Evolutionary conservation across 2,113 vertebrate genomes (phyloP).

Genomic region (Nycticryphes semicollaris): DNA sequence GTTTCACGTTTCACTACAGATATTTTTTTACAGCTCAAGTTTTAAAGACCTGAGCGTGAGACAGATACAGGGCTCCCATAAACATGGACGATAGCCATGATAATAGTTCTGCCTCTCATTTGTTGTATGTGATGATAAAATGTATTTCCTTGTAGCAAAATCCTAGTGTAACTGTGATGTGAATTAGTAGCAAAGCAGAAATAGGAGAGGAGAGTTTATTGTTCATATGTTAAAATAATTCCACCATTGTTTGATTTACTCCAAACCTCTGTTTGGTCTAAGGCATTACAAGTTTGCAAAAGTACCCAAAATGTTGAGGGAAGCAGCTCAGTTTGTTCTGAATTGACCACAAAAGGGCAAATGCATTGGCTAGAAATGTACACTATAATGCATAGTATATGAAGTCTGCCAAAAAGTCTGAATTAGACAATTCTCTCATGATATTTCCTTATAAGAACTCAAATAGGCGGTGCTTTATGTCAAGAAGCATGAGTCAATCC

Average conservation of each 20-base stretch:
- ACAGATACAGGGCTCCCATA: neutral
- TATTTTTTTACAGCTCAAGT: neutral
- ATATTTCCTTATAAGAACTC: slow-evolving; percentile 29
- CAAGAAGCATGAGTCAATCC: slow-evolving; percentile 33
- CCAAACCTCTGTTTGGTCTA: neutral
- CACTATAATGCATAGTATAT: neutral
- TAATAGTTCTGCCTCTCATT: neutral
- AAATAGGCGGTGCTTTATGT: slow-evolving; percentile 25
- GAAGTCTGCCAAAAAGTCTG: neutral
- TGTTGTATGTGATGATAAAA: neutral
- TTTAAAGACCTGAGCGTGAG: neutral
- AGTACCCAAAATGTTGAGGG: neutral
- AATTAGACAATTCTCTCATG: neutral
- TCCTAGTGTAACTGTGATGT: neutral
- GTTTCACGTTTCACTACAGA: slow-evolving; percentile 23
- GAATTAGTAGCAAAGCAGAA: slow-evolving; percentile 23
- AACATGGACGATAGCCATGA: neutral
- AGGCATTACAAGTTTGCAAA: neutral
- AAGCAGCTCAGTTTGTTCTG: slow-evolving; percentile 4
- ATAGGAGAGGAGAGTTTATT: neutral
- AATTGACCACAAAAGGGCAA: slow-evolving; percentile 53
- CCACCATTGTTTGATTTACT: neutral
- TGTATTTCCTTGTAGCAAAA: neutral
- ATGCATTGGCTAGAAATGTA: neutral
- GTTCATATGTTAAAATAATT: slow-evolving; percentile 1